Base-by-base conservation (phyloP, 1,140 invertebrate species). In the Diploscapter pachys region DNA sequence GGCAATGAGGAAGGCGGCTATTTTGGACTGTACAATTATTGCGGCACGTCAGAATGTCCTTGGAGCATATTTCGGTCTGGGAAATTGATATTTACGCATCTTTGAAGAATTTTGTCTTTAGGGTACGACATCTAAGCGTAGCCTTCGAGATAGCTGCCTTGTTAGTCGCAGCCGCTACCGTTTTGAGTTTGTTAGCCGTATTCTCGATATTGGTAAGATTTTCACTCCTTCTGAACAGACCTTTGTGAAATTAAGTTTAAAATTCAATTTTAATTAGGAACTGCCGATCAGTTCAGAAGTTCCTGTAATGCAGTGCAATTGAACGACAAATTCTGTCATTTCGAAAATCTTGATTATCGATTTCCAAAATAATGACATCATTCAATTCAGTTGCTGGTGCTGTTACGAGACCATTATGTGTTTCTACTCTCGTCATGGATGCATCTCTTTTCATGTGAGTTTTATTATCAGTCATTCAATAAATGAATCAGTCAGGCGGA, bases 21-120 rank as follows among this genome's bases (percentile, higher is more conserved):
- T 31, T 79, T 79, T 63, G 76, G 76, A 6, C 55, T 79, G 9
- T 78, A 78, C 66, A 69, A 79, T 50, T 78, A 72, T 66, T 79
- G 78, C 63, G 50, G 57, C n/a, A 57, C 61, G 11, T 66, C 48
- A 13, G 72, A 79, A 51, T 73, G 77, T 52, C 31, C 76, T 5
- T 74, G 75, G 77, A 69, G 50, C 49, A 72, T 31, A 5, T 68
- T 69, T 50, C 50, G 63, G 69, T 76, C 31, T 3, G 31, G 11
- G 52, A 50, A 59, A 57, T 5, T 50, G 3, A 6, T 31, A 6
- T 56, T 4, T 8, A 3, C n/a, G 48, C 61, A 13, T 52, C 50
- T 13, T 73, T 50, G n/a, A 74, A 61, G 5, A 9, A 74, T 67
- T 57, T 59, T 0, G 5, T 11, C 9, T 75, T 66, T 63, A 76